Evolutionary conservation across 2,113 vertebrate species (phyloP).

Genomic region (Chamaetylas fuelleborni): DNA sequence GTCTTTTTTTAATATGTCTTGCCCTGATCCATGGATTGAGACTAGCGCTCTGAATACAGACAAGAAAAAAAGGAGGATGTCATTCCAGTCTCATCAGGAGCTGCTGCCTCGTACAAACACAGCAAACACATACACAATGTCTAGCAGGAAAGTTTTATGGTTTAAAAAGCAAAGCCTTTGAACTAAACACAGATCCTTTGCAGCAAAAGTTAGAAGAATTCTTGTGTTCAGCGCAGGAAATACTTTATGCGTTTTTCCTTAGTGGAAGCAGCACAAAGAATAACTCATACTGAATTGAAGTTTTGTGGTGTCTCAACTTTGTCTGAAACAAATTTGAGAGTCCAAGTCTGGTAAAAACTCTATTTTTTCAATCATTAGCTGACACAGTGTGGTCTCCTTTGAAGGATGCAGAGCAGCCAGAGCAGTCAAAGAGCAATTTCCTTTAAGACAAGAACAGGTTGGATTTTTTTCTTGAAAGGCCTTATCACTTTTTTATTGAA

Average conservation of each 20-base stretch:
- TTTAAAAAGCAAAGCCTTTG: conserved; percentile 32
- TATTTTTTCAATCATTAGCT: conserved; percentile 15
- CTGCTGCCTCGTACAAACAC: background rate
- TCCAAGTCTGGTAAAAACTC: conserved; percentile 30
- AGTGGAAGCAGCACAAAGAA: conserved; percentile 37
- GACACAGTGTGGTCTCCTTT: background rate
- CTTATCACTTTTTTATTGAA: background rate
- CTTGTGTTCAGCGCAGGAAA: conserved; percentile 49
- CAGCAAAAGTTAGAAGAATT: conserved; percentile 33
- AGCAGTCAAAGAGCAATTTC: background rate
- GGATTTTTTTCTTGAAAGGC: background rate
- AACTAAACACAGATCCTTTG: conserved; percentile 5
- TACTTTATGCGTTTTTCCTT: background rate
- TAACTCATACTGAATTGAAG: background rate
- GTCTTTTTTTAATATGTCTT: background rate
- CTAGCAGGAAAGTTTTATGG: background rate
- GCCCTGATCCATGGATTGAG: background rate
- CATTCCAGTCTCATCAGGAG: background rate
- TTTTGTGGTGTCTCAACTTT: conserved; percentile 47
- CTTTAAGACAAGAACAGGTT: background rate
- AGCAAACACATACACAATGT: background rate
- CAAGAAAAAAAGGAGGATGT: background rate
- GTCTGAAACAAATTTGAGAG: conserved; percentile 30
- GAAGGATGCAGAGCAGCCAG: background rate
- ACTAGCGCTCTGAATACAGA: background rate